Base-by-base conservation (phyloP, 2,888 invertebrate genomes). In the Drosophila picticornis region DNA sequence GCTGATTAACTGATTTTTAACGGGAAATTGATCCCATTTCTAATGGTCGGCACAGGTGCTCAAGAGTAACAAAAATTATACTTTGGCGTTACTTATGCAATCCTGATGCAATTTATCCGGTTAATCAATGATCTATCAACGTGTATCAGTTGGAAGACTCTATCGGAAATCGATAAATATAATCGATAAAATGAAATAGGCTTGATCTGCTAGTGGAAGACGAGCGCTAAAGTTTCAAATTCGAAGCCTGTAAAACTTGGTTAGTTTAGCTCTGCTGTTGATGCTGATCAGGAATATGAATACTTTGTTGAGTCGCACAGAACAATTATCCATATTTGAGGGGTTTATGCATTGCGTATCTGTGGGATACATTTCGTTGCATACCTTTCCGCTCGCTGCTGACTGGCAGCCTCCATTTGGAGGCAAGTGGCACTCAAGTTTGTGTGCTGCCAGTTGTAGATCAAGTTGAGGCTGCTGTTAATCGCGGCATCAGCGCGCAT, bases 401-500 rank as follows among this genome's bases (percentile, higher is more conserved):
- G 2, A 43, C 11, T 10, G 19, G 13, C 13, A n/a, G n/a, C n/a
- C n/a, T n/a, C n/a, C 10, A 2, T 25, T 29, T 51, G 5, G 11
- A 11, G 22, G 31, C 51, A 25, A 16, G 19, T 25, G 19, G 16
- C 16, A 22, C 16, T 19, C 19, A 31, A 40, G 31, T 61, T 27
- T 29, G 34, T 36, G n/a, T 29, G 34, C 34, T 27, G n/a, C 50
- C 36, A 43, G 55, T 34, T 60, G 13, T 75, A 48, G 38, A 75
- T 62, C 43, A 29, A 69, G 59, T 63, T 43, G 50, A 60, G 43
- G 56, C 36, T 10, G 29, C 25, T 13, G 32, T 53, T 53, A 19
- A 53, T 52, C 61, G 34, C 22, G 34, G 13, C 53, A 53, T 25
- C 25, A 19, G 25, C 34, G 25, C 4, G 36, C 57, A 40, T 48